Base-by-base conservation (phyloP, 2,113 vertebrate species). In the Chauna torquata region DNA sequence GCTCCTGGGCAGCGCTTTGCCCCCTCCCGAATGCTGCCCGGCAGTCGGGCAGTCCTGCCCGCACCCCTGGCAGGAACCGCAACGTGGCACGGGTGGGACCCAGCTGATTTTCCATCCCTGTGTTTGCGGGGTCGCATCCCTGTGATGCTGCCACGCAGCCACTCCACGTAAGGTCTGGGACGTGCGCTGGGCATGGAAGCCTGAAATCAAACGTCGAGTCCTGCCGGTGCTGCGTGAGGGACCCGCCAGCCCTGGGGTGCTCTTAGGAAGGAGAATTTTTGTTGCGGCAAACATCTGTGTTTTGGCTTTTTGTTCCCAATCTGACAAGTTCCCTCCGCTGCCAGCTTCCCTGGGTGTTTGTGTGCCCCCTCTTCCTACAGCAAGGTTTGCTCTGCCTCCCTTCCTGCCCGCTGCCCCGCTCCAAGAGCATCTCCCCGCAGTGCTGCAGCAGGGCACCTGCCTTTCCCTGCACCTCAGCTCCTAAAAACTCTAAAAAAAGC, bases 391-490 rank as follows among this genome's bases (percentile, higher is more conserved):
- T 40, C 61, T 64, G 61, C 8, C 24, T 27, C 38, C 61, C 32
- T 72, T 40, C 8, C 66, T 71, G 57, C 34, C 47, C 0, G 1
- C 54, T 66, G 68, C 9, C 30, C 27, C 0, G 4, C 12, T 55
- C 34, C 0, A 2, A 32, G 68, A 75, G 42, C 57, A 54, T 72
- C n/a, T 23, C 78, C 74, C 50, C 2, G 27, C 8, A 6, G 54
- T 9, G 28, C 54, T 57, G 54, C 47, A 7, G 19, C 19, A 10
- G 22, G 20, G 36, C 16, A 8, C 54, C 62, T 23, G n/a, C 30
- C 23, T 24, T 12, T 6, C n/a, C 45, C 1, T 34, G 1, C 36
- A 15, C n/a, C 36, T 12, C 9, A 1, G 5, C n/a, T 57, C 18
- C 50, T 34, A 22, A 32, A 57, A 57, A 57, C 54, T 32, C 54